Evolutionary conservation across 2,888 invertebrate species (phyloP).

Genomic region (Drosophila barbarae): DNA sequence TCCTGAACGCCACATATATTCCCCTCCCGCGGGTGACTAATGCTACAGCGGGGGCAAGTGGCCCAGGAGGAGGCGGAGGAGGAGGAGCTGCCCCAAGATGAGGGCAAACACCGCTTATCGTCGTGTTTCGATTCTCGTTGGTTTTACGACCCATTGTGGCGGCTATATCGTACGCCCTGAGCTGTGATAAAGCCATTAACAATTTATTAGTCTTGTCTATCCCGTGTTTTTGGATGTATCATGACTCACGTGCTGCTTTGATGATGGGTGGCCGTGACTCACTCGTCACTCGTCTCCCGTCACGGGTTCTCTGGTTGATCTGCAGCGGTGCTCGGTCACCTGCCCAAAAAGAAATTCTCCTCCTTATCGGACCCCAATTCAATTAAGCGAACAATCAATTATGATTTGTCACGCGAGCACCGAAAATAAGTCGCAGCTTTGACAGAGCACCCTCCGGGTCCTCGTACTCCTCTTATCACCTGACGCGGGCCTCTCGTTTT

Average conservation of each 20-base stretch:
- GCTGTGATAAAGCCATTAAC: slow-evolving; percentile 73
- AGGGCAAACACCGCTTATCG: slow-evolving; percentile 61
- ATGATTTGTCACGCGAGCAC: slow-evolving; percentile 72
- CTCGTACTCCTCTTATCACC: slow-evolving; percentile 32
- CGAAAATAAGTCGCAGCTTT: slow-evolving; percentile 43
- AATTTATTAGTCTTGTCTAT: slow-evolving; percentile 69
- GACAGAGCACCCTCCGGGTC: slow-evolving; percentile 13
- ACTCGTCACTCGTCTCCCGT: slow-evolving; percentile 21
- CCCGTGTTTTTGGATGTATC: slow-evolving; percentile 39
- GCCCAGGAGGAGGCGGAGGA: not conserved
- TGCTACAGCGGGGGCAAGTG: slow-evolving; percentile 13
- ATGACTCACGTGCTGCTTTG: slow-evolving; percentile 52
- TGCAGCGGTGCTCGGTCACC: slow-evolving; percentile 11
- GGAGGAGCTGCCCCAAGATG: slow-evolving; percentile 18
- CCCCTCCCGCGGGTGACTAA: slow-evolving; percentile 45
- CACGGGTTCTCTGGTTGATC: slow-evolving; percentile 20
- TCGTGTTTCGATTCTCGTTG: slow-evolving; percentile 23
- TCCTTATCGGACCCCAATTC: slow-evolving; percentile 70
- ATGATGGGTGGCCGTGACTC: slow-evolving; percentile 46
- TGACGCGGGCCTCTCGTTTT: slow-evolving; percentile 56
- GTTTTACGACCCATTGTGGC: slow-evolving; percentile 55
- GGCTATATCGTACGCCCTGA: slow-evolving; percentile 59
- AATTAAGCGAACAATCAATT: slow-evolving; percentile 77
- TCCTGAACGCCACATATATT: not conserved
- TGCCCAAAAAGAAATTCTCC: slow-evolving; percentile 4